Base-by-base conservation (phyloP, 2,797 vertebrate species). In the Lagodon rhomboides region DNA sequence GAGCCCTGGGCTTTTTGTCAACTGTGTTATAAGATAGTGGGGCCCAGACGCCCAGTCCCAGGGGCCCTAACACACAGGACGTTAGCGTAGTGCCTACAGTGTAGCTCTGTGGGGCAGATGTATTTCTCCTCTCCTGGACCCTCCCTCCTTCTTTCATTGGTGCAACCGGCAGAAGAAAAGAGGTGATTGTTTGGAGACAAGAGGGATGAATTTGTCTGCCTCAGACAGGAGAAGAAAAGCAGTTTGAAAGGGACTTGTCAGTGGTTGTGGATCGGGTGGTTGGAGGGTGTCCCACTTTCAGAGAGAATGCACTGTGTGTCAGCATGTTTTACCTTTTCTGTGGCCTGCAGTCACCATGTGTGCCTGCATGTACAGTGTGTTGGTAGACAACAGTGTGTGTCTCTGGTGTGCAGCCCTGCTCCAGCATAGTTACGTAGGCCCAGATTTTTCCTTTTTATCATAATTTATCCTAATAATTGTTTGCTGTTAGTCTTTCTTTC, bases 181-280 rank as follows among this genome's bases (percentile, higher is more conserved):
- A 90, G 85, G 72, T 51, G 86, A 95, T 95, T 95, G 95, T 95
- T 93, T 84, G 47, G 43, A 90, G 91, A 94, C 92, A 91, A 93
- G 92, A 91, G 89, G 89, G 89, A 92, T 94, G 92, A 95, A 95
- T 95, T 95, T 94, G 94, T 94, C 90, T 86, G 90, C 87, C 68
- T 88, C 79, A 83, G 88, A 93, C 90, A 87, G 86, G 84, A 85
- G 88, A 92, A 94, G 92, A 93, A 93, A 94, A 82, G 84, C 87
- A 55, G 83, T 87, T 91, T 94, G 90, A 94, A 94, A 94, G 86
- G 85, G 78, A 88, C 83, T 89, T 89, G 89, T 93, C 89, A 89
- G 85, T 88, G 73, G 73, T 51, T 82, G 85, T 88, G 86, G 87
- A 92, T 91, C 87, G 54, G 87, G 88, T 91, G 87, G 89, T 92